Evolutionary conservation across 2,113 vertebrate genomes (phyloP).

Genomic region (Elephantulus edwardii): DNA sequence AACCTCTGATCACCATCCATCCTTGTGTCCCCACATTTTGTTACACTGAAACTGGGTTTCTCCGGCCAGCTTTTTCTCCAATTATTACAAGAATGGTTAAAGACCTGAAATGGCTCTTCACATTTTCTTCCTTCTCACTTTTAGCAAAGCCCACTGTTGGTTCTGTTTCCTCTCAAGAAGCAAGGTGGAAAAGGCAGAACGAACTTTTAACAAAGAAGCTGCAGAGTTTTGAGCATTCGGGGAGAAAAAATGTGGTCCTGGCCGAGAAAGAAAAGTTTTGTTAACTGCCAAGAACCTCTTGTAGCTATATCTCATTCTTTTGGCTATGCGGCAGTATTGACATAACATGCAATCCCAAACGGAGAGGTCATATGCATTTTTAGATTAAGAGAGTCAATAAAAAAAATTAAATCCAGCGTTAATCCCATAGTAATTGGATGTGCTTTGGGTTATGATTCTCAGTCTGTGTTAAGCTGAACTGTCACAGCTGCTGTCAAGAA

Average conservation of each 20-base stretch:
- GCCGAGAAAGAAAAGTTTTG: constrained; percentile 79
- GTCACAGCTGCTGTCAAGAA: constrained; percentile 66
- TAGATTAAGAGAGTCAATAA: constrained; percentile 74
- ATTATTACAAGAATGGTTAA: constrained; percentile 8
- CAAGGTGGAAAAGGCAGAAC: constrained; percentile 62
- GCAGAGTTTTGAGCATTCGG: constrained; percentile 69
- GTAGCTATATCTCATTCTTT: constrained; percentile 72
- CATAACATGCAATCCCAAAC: constrained; percentile 66
- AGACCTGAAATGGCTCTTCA: constrained; percentile 45
- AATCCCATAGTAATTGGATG: constrained; percentile 74
- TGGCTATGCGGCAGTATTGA: constrained; percentile 70
- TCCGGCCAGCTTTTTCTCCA: constrained; percentile 16
- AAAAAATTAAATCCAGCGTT: constrained; percentile 69
- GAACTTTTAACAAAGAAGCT: constrained; percentile 52
- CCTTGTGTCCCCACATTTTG: constrained; percentile 58
- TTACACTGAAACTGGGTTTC: constrained; percentile 47
- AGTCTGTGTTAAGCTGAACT: constrained; percentile 60
- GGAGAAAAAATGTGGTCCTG: constrained; percentile 71
- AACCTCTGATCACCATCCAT: constrained; percentile 75
- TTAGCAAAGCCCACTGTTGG: constrained; percentile 57
- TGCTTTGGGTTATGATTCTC: constrained; percentile 70
- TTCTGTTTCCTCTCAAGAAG: background rate
- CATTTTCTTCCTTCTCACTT: constrained; percentile 66
- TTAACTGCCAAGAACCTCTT: constrained; percentile 66
- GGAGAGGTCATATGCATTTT: background rate